These are phyloP conservation scores for Strix aluco DNA, from an alignment of 2,113 vertebrate genomes.

Conservation along the genomic window DNA sequence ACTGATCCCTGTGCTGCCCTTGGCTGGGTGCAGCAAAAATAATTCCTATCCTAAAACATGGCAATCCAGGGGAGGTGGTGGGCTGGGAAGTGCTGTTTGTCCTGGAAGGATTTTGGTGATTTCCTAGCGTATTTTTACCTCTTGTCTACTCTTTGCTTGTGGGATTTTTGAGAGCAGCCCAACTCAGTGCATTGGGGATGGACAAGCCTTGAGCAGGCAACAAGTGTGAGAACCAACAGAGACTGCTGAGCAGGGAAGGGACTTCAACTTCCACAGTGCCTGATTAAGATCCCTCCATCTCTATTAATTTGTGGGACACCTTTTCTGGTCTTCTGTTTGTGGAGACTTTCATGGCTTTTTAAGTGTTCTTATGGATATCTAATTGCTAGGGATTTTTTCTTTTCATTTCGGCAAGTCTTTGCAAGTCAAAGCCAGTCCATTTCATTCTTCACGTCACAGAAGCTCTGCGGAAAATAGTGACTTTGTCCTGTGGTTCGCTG, in stretches of 20 bases:
- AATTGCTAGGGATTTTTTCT: not conserved
- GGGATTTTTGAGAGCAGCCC: not conserved
- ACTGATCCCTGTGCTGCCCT: rapidly evolving
- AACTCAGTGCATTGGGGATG: rapidly evolving
- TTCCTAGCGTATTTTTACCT: not conserved
- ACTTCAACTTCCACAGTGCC: not conserved
- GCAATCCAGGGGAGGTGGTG: not conserved
- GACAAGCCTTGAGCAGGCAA: not conserved
- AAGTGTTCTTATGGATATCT: not conserved
- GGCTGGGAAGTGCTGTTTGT: not conserved
- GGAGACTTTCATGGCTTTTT: not conserved
- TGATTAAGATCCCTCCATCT: not conserved
- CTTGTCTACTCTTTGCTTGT: rapidly evolving
- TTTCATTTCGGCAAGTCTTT: not conserved
- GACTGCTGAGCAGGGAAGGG: rapidly evolving
- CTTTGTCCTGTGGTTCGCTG: not conserved
- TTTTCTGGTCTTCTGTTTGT: not conserved
- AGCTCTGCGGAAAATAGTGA: not conserved
- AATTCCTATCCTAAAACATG: not conserved
- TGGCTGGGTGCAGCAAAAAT: not conserved
- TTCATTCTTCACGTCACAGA: not conserved
- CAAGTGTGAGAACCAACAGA: rapidly evolving
- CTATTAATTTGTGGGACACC: not conserved
- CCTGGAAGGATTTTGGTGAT: not conserved
- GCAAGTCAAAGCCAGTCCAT: not conserved